Base-by-base conservation (phyloP, 2,888 invertebrate species). In the Tiliacea citrago region DNA sequence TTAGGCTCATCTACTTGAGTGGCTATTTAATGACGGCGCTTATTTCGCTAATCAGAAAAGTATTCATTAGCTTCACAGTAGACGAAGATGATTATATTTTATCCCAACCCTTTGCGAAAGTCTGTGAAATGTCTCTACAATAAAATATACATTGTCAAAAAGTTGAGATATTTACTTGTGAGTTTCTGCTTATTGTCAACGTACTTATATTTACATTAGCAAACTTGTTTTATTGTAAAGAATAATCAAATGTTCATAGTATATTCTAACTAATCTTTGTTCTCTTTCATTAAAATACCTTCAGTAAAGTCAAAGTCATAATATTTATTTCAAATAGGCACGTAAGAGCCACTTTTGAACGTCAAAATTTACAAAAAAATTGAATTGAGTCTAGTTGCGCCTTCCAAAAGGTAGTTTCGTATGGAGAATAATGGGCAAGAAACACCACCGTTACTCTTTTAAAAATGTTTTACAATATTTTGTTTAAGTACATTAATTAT, bases 21-120 rank as follows among this genome's bases (percentile, higher is more conserved):
- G 91, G 90, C 91, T 92, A 90, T 93, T 93, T 95, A 95, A 95
- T 95, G 94, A 92, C 92, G 88, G 85, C 91, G 90, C 92, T 94
- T 94, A 93, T 90, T 90, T 86, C 85, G 78, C 87, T 91, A 91
- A 92, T 93, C 90, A 90, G 89, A 88, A 90, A 91, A 91, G 90
- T 89, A 91, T 92, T 92, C 88, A 92, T 91, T 91, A 89, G 85
- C 88, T 88, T 81, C 85, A 81, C 85, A 90, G 84, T 82, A 83
- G 79, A 76, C 68, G 73, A 68, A 63, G 68, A 75, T 81, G 29
- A 75, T 82, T 69, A 84, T 80, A 79, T 81, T 83, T 79, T 73
- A 75, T 55, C 24, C 60, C 51, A 57, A 68, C 80, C 73, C 67
- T 87, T 76, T 58, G 42, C 75, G 9, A 47, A 77, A 55, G 16